Evolutionary conservation across 2,797 vertebrate genomes (phyloP).

Genomic region (Pantherophis vulpinus): DNA sequence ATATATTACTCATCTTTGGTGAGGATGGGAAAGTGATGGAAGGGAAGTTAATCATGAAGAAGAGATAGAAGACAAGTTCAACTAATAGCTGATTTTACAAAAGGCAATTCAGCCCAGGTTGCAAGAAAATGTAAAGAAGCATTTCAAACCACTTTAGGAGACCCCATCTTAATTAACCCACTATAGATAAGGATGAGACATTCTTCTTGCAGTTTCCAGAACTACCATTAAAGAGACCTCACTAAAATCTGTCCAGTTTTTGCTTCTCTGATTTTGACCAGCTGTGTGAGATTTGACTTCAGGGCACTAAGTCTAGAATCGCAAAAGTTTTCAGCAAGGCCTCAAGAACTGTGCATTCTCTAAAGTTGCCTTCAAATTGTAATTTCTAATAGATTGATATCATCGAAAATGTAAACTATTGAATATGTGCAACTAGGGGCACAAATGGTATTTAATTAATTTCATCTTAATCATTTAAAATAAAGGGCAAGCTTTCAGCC

Average conservation of each 20-base stretch:
- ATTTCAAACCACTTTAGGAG: not conserved
- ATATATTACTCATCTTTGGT: not conserved
- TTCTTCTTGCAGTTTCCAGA: not conserved
- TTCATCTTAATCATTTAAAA: not conserved
- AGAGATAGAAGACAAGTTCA: not conserved
- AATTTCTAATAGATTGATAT: not conserved
- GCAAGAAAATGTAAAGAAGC: not conserved
- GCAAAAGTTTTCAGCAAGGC: not conserved
- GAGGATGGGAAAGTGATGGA: not conserved
- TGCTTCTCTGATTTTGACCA: not conserved
- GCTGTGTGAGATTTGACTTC: not conserved
- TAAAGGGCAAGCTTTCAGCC: not conserved
- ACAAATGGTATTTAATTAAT: not conserved
- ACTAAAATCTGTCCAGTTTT: not conserved
- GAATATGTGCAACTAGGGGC: not conserved
- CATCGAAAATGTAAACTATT: not conserved
- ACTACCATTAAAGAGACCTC: not conserved
- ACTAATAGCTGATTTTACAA: not conserved
- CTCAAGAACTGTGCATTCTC: not conserved
- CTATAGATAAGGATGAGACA: not conserved
- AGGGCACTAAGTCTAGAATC: not conserved
- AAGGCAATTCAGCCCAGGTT: not conserved
- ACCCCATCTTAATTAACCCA: not conserved
- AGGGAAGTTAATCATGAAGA: not conserved
- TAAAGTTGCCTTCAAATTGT: not conserved